Base-by-base conservation (phyloP, 1,140 invertebrate species). In the Saxidomus purpurata region DNA sequence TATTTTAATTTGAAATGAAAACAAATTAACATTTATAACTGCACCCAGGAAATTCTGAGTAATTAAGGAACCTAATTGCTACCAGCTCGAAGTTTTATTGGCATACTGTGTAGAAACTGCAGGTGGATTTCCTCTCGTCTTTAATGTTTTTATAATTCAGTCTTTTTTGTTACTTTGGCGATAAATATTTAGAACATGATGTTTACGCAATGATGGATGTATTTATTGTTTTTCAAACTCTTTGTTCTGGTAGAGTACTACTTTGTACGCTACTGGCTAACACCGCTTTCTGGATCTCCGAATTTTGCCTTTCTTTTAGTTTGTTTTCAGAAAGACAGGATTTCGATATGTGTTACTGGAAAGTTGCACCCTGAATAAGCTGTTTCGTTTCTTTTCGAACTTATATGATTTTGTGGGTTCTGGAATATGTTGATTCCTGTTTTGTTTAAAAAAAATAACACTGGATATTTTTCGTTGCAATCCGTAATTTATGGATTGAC, bases 121-220 rank as follows among this genome's bases (percentile, higher is more conserved):
- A 67, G 61, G 25, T 67, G 61, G 61, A 67, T 22, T 36, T 67
- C 61, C 31, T 67, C 61, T 31, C 3, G 11, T 31, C 17, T 43
- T 67, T 67, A 6, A 28, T 55, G 52, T 31, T 67, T 67, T 67
- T 67, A 67, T 67, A 28, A 67, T 36, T 25, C 61, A 31, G 9
- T 67, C n/a, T 67, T 28, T 67, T 67, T 31, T 67, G 61, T 67
- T 67, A 31, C 61, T 17, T 31, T 67, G 25, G 61, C 3, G 31
- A 67, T 67, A 67, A 67, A 67, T 67, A 67, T 67, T 67, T 67
- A 17, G 19, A 67, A 67, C 31, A 67, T 36, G 17, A 8, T 67
- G 61, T 67, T 67, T 67, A 67, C 22, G 55, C 25, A 59, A 59
- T 59, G 43, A 59, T 19, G 55, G 55, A 59, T n/a, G 25, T 67